phyloP scores from a whole-genome alignment of 2,888 invertebrate genomes.

The Atethmia centrago region DNA sequence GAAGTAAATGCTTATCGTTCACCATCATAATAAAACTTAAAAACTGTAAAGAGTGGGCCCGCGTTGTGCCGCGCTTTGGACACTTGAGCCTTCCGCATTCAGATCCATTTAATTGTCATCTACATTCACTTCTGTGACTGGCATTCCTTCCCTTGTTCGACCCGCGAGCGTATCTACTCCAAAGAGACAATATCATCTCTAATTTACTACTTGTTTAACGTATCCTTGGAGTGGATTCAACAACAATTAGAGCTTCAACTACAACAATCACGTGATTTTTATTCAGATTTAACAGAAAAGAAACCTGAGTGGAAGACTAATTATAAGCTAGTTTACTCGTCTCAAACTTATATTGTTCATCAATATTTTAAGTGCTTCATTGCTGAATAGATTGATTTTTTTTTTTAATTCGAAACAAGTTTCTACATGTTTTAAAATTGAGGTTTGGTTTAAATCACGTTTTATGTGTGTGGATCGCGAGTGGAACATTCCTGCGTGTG shows the following conservation, averaged over 20 bases:
- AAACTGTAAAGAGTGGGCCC: conserved; percentile 53
- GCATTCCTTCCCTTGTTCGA: conserved; percentile 64
- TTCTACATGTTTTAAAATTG: conserved; percentile 18
- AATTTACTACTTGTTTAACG: conserved; percentile 51
- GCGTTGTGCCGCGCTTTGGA: conserved; percentile 45
- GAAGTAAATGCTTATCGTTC: conserved; percentile 82
- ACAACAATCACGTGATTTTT: conserved; percentile 59
- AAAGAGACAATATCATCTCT: conserved; percentile 53
- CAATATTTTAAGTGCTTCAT: conserved; percentile 41
- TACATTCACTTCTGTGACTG: conserved; percentile 78
- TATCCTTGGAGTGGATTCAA: conserved; percentile 54
- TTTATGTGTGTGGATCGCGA: conserved; percentile 44
- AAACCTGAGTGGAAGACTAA: conserved; percentile 63
- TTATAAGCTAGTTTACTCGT: conserved; percentile 33
- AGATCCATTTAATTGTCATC: conserved; percentile 67
- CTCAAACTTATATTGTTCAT: conserved; percentile 48
- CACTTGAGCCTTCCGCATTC: conserved; percentile 62
- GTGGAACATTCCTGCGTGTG: conserved; percentile 27
- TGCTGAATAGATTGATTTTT: conserved; percentile 15
- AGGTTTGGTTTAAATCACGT: conserved; percentile 47
- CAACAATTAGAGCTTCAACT: conserved; percentile 35
- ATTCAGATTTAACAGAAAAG: conserved; percentile 36
- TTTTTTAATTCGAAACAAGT: conserved; percentile 37
- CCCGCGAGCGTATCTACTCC: conserved; percentile 67
- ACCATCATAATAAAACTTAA: conserved; percentile 64